These are phyloP conservation scores for Neoitamus cyanurus DNA, from an alignment of 2,888 invertebrate genomes.

Conservation along the genomic window DNA sequence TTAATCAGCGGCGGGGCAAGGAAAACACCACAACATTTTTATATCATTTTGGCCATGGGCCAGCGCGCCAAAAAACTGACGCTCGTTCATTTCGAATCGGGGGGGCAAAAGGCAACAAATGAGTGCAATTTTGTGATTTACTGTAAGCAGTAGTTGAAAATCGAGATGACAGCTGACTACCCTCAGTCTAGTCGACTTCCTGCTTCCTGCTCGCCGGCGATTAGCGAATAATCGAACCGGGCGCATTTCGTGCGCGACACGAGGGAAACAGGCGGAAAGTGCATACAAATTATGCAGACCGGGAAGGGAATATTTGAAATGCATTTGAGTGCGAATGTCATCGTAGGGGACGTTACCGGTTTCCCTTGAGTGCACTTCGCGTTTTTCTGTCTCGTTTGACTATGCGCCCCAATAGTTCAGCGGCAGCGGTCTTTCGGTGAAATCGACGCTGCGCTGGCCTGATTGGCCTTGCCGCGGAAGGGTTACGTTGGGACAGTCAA, in stretches of 20 bases:
- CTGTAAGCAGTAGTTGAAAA: not conserved
- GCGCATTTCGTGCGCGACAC: not conserved
- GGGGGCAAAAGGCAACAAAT: not conserved
- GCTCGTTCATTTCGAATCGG: not conserved
- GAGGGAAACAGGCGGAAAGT: not conserved
- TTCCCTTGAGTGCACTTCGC: constrained; percentile 19
- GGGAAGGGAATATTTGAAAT: constrained; percentile 18
- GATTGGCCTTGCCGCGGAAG: not conserved
- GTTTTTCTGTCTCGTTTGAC: constrained; percentile 8
- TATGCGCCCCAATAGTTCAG: constrained; percentile 18
- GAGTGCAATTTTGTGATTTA: constrained; percentile 19
- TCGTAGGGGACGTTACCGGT: not conserved
- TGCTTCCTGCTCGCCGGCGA: constrained; percentile 51
- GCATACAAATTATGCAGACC: constrained; percentile 27
- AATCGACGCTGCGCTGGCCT: not conserved
- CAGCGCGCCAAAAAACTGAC: not conserved
- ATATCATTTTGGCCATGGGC: not conserved
- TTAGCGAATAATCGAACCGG: constrained; percentile 43
- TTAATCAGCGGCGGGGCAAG: not conserved
- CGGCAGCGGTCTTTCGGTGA: not conserved
- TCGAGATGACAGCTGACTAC: constrained; percentile 47
- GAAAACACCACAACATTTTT: not conserved
- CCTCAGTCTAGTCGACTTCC: constrained; percentile 53
- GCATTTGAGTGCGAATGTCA: constrained; percentile 23
- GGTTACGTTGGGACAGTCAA: not conserved